Base-by-base conservation (phyloP, 2,888 invertebrate genomes). In the Eurytoma adleriae region DNA sequence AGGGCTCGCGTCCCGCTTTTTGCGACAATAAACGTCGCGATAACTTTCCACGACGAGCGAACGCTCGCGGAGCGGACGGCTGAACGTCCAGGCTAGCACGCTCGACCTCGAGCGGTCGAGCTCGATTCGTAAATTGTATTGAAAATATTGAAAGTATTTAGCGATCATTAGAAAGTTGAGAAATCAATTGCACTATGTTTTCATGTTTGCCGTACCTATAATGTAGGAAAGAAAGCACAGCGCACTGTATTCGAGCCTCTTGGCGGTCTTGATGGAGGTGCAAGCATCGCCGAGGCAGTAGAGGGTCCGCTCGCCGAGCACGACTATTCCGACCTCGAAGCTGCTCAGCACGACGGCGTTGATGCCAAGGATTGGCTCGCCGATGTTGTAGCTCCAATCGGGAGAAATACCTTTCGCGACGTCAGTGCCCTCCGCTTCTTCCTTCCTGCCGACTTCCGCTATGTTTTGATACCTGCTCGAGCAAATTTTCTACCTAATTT, bases 341-440 rank as follows among this genome's bases (percentile, higher is more conserved):
- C 93, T 95, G 90, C 85, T 89, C 78, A 93, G 92, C 86, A 93
- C 92, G 79, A 95, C 92, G 40, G 93, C 92, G 89, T 93, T 92
- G 69, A 96, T 92, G 72, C 93, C 93, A 66, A 94, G 88, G 14
- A 95, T 93, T 86, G 93, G 93, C 91, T 96, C 96, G 0, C 98
- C 98, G 3, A 98, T 91, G 87, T 96, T 96, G 88, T 94, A 95
- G 30, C 91, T 92, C 97, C 97, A 97, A 86, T 96, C 96, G n/a
- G 94, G 93, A 75, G 92, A 91, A 73, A 95, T 92, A 88, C 93
- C 94, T 86, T 94, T 94, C 64, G 83, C 76, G 13, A 77, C 61
- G 67, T 84, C 84, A 71, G 83, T 67, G 10, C 78, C 70, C 75
- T 82, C 83, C 92, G 92, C 83, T 92, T 83, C 83, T 69, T 81